These are phyloP conservation scores for Polyergus mexicanus DNA, from an alignment of 1,140 invertebrate species.

Conservation along the genomic window DNA sequence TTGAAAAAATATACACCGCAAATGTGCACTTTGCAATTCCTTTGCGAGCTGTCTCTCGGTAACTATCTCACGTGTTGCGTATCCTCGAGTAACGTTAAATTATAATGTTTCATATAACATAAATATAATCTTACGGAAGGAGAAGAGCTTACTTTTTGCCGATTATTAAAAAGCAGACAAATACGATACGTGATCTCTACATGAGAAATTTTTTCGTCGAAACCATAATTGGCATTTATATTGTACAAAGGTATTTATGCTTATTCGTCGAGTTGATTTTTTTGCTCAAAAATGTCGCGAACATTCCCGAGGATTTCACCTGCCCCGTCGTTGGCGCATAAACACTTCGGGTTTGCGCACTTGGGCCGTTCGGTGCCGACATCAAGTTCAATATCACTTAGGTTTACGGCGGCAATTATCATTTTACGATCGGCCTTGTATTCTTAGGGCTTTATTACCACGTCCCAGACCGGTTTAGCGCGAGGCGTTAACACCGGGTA, in stretches of 20 bases:
- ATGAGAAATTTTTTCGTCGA: neutral
- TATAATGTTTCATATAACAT: no score
- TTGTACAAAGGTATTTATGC: neutral
- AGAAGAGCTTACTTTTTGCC: neutral
- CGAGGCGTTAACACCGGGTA: constrained; percentile 83
- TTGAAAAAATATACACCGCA: constrained; percentile 38
- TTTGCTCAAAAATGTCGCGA: neutral
- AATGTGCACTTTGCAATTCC: constrained; percentile 14
- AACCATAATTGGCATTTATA: neutral
- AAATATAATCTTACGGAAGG: neutral
- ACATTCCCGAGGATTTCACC: constrained; percentile 75
- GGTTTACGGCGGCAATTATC: constrained; percentile 85
- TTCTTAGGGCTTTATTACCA: constrained; percentile 85
- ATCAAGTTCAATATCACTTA: constrained; percentile 86
- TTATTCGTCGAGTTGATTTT: neutral
- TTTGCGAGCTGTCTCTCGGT: neutral
- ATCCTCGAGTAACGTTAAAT: neutral
- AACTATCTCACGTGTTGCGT: neutral
- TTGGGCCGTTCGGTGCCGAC: constrained; percentile 78
- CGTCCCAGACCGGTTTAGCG: constrained; percentile 74
- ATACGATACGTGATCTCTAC: no score
- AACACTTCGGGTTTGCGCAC: constrained; percentile 75
- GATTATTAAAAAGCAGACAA: neutral
- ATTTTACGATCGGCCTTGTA: constrained; percentile 85
- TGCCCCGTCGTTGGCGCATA: constrained; percentile 64